Evolutionary conservation across 2,113 vertebrate genomes (phyloP), one percentile per base, ranked within the genome.

Genomic region (Sterrhoptilus dennistouni): DNA sequence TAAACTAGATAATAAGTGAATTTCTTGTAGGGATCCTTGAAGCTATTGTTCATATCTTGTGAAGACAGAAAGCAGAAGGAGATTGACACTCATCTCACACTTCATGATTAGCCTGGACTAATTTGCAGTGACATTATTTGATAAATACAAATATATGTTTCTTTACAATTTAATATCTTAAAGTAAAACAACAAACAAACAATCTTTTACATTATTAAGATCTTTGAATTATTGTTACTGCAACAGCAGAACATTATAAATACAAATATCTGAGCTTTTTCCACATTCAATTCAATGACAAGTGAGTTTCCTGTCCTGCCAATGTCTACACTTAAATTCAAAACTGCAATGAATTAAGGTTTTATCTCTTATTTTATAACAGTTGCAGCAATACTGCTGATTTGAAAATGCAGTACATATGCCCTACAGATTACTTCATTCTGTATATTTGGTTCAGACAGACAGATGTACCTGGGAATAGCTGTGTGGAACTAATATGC

Each of bases 41-140:
- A 93, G 63, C 11, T 68, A 63, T 70, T 83, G 40, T 24, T 65
- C 19, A 17, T 71, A 44, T 75, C 36, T 70, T 77, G 27, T 44
- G 59, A 83, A 83, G 75, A 95, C 38, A 80, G 82, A 83, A 90
- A 91, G 35, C 87, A 94, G 84, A 72, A 50, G 53, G 53, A 84
- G 5, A 25, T 6, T 82, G 70, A 78, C 47, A 70, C 8, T 49
- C 3, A 9, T 60, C 19, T 80, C 33, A 80, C 20, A 24, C 59
- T 59, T 89, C 19, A 35, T 40, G 28, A 65, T 50, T 66, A 72
- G 50, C 42, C 47, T 44, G 56, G 12, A 65, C 12, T 65, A 91
- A 79, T 93, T 91, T 77, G 8, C n/a, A 61, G 15, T 45, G 35
- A 50, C 3, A 3, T 65, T 57, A 18, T 89, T 93, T 61, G 29